These are phyloP conservation scores for Linnaemya vulpina DNA, from an alignment of 2,888 invertebrate species.

Conservation along the genomic window DNA sequence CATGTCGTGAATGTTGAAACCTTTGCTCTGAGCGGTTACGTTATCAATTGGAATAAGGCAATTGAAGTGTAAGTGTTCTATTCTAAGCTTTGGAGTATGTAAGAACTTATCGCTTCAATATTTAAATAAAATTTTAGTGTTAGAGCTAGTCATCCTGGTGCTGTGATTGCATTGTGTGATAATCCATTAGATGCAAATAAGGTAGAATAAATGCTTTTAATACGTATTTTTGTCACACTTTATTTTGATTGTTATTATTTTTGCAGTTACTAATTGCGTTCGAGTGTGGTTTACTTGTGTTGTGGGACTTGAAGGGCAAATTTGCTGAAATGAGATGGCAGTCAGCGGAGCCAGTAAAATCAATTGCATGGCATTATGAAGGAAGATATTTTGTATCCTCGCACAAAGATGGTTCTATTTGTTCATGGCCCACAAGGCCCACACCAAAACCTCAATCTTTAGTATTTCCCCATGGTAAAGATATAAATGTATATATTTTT, in stretches of 20 bases:
- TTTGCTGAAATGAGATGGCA: conserved; percentile 93
- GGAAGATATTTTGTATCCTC: conserved; percentile 98
- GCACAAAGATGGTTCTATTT: conserved; percentile 97
- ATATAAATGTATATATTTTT: not conserved
- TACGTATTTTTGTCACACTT: too few species aligned
- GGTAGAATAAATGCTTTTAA: conserved; percentile 85
- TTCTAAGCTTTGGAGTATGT: not conserved
- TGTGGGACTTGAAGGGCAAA: conserved; percentile 97
- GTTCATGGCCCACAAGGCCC: conserved; percentile 94
- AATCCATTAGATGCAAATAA: conserved; percentile 98
- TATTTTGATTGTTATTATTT: conserved; percentile 54
- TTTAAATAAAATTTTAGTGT: conserved; percentile 88
- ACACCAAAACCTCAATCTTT: conserved; percentile 90
- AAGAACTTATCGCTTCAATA: not conserved
- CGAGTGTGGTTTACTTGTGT: conserved; percentile 95
- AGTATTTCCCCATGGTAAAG: conserved; percentile 95
- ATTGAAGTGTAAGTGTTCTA: conserved; percentile 96
- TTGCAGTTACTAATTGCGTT: conserved; percentile 96
- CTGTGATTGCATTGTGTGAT: conserved; percentile 97
- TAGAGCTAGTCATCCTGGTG: conserved; percentile 97
- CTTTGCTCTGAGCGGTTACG: conserved; percentile 97
- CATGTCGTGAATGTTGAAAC: conserved; percentile 98
- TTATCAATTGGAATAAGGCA: conserved; percentile 99
- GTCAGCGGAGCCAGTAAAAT: conserved; percentile 90
- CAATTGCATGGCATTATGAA: conserved; percentile 98